These are phyloP conservation scores for Caiman crocodilus DNA, from an alignment of 2,797 vertebrate genomes.

Conservation along the genomic window DNA sequence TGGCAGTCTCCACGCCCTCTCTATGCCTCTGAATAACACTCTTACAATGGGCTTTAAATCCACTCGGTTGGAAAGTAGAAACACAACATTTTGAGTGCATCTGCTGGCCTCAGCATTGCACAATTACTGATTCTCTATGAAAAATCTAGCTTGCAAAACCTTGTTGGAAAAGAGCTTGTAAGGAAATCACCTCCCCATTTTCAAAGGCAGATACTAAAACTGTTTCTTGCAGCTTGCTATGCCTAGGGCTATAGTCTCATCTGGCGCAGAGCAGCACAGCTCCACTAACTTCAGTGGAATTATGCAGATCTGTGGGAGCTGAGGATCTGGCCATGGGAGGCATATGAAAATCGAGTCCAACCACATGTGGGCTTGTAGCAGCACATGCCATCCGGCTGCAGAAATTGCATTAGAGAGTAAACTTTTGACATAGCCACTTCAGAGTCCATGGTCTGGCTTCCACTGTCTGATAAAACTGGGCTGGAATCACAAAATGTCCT, in stretches of 20 bases:
- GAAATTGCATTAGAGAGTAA: background rate
- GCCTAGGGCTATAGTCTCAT: fast-evolving
- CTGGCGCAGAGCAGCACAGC: background rate
- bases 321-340: background rate
- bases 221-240: background rate
- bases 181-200: fast-evolving
- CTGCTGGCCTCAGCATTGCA: background rate
- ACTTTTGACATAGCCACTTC: background rate
- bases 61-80: background rate
- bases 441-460: background rate
- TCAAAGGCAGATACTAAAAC: background rate
- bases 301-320: background rate
- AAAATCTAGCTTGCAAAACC: background rate
- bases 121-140: background rate
- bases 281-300: background rate
- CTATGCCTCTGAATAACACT: background rate
- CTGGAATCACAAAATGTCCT: background rate
- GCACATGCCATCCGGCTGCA: background rate
- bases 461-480: background rate
- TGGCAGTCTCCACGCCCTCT: background rate
- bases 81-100: background rate
- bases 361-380: background rate
- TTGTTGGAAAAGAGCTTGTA: background rate
- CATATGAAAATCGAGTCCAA: background rate
- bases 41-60: background rate